A percentile compares a stretch with the other conserved stretches of the same genome.
phyloP scores from a whole-genome alignment of 2,113 vertebrate species.

The Cyprichromis sp. region DNA sequence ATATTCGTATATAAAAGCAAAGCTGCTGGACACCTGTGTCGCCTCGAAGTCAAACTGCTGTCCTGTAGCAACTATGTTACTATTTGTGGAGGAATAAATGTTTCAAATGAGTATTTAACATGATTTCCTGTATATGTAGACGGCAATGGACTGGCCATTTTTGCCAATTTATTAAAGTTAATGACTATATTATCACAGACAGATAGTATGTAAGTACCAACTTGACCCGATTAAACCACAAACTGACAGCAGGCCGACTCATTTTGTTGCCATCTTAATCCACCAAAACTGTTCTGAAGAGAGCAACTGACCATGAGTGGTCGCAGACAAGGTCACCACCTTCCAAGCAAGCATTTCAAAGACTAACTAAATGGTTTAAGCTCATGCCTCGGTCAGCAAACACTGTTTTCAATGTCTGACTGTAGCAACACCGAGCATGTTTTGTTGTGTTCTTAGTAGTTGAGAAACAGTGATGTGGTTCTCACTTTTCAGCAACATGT shows the following conservation, averaged over 20 bases:
- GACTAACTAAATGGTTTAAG: neutral
- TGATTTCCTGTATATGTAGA: neutral
- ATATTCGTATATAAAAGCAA: neutral
- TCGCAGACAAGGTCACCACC: neutral
- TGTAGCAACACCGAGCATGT: neutral
- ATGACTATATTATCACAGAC: neutral
- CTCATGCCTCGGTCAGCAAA: neutral
- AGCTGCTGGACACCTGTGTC: rapidly evolving
- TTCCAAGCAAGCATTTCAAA: neutral
- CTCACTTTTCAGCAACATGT: neutral
- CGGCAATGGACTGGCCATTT: neutral
- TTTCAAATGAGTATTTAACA: neutral
- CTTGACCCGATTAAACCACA: neutral
- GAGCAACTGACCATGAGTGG: neutral
- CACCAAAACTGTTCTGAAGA: neutral
- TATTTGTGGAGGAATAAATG: neutral
- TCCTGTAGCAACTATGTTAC: neutral
- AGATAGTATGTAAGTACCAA: neutral
- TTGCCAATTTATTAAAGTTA: neutral
- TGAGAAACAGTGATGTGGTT: neutral
- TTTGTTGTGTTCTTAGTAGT: neutral
- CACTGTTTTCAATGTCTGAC: neutral
- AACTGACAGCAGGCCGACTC: neutral
- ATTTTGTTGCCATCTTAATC: neutral
- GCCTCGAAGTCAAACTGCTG: neutral